Evolutionary conservation across 2,797 vertebrate species (phyloP), one percentile per base, ranked within the genome.

Genomic region (Lagodon rhomboides): DNA sequence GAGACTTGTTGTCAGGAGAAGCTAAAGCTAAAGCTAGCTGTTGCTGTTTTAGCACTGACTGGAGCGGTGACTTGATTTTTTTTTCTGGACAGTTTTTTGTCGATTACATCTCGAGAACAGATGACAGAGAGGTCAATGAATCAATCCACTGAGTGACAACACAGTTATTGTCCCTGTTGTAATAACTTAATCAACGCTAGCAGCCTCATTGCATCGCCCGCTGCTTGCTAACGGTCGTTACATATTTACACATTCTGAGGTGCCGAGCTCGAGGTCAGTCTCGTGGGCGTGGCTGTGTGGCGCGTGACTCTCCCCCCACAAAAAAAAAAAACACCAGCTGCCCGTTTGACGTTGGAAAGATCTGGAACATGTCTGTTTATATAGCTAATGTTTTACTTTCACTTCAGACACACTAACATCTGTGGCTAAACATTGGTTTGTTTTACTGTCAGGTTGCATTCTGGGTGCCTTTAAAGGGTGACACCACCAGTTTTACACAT

Each of bases 1-100:
- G 34, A 50, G 47, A 1, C 11, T 59, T 10, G 17, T 3, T 6
- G 2, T 3, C 8, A 43, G 13, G 1, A 3, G 68, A 46, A 13
- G 73, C 73, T 80, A 70, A 54, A 13, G 66, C 73, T 80, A 73
- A 50, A 15, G 69, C 65, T 80, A 74, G 66, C 73, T 73, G 54
- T 27, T 22, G 7, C 49, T 27, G 9, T 38, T 7, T 38, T 38
- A 38, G 34, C 34, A 38, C 20, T n/a, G 2, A 27, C 53, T 4
- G 5, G 4, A 46, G 44, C 50, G 15, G 17, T 3, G 47, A 13
- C 0, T 41, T 5, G 22, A 2, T 43, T 63, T 27, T 10, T 43
- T 63, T 27, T 10, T 38, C 27, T 9, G n/a, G 5, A 0, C 44
- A 30, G 46, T 38, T 38, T 27, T 10, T 38, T 56, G 1, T 30